These are phyloP conservation scores for Herpailurus yagouaroundi DNA, from an alignment of 2,113 vertebrate genomes.

Conservation along the genomic window DNA sequence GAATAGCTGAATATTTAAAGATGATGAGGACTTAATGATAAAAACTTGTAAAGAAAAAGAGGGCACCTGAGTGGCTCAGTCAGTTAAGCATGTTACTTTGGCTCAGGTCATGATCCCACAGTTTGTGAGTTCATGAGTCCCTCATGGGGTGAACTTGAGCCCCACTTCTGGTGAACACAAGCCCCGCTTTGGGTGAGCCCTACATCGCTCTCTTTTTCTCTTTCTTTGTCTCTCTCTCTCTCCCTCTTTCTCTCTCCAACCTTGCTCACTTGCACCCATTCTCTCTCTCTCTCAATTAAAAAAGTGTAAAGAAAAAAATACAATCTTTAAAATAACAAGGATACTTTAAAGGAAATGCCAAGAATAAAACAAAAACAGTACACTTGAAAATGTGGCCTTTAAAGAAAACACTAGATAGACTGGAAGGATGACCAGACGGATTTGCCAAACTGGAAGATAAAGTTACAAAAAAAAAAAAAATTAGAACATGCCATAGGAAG, in stretches of 20 bases:
- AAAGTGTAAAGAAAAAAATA: background rate
- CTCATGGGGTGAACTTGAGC: no score
- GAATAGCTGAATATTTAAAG: background rate
- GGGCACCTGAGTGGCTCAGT: no score
- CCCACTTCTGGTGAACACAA: no score
- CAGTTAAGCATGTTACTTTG: no score
- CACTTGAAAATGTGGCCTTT: background rate
- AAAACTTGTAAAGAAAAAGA: background rate
- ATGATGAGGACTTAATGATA: background rate
- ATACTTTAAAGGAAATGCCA: background rate
- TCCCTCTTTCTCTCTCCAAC: no score
- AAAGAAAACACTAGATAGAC: background rate
- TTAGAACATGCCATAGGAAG: background rate
- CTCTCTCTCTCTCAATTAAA: no score
- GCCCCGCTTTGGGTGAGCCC: no score
- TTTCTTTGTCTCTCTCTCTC: no score
- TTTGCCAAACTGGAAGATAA: background rate
- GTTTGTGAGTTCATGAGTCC: no score
- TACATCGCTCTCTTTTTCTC: no score
- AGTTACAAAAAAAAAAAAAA: background rate
- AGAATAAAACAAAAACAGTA: background rate
- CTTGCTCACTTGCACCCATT: no score
- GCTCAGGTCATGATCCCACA: no score
- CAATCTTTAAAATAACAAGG: background rate
- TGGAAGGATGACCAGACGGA: background rate